These are phyloP conservation scores for Brachyhypopomus gauderio DNA, from an alignment of 2,113 vertebrate species.

Conservation along the genomic window DNA sequence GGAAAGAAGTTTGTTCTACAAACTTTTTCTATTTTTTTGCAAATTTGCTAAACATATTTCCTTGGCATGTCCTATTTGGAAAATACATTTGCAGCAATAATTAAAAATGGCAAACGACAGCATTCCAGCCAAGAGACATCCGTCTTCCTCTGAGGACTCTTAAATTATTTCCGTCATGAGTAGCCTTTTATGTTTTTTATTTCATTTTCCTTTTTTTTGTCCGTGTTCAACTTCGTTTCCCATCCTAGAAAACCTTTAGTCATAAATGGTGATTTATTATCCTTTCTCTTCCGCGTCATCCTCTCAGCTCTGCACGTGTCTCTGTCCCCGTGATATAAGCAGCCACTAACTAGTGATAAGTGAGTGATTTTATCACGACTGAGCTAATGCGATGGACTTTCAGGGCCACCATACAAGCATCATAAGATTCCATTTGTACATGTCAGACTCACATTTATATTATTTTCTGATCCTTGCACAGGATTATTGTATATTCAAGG, in stretches of 20 bases:
- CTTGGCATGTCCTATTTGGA: neutral
- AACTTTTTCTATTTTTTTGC: neutral
- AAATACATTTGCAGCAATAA: neutral
- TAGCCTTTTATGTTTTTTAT: conserved; percentile 5
- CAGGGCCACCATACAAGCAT: no score
- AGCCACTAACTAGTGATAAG: no score
- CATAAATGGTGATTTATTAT: conserved; percentile 36
- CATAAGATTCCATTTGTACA: neutral
- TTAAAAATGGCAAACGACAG: neutral
- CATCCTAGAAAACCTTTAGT: conserved; percentile 19
- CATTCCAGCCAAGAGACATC: conserved; percentile 13
- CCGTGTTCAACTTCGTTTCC: conserved; percentile 19
- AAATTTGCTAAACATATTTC: neutral
- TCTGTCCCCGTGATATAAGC: no score
- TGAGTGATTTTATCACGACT: no score
- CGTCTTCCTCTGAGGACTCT: conserved; percentile 25
- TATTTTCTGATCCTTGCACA: neutral
- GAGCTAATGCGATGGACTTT: no score
- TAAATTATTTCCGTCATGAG: conserved; percentile 35
- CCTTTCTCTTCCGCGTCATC: neutral
- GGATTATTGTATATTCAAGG: no score
- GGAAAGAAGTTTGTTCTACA: neutral
- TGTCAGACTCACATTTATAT: neutral
- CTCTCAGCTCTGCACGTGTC: no score
- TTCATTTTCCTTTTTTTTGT: neutral